phyloP scores from a whole-genome alignment of 2,888 invertebrate genomes.

The Aphodius granarius region DNA sequence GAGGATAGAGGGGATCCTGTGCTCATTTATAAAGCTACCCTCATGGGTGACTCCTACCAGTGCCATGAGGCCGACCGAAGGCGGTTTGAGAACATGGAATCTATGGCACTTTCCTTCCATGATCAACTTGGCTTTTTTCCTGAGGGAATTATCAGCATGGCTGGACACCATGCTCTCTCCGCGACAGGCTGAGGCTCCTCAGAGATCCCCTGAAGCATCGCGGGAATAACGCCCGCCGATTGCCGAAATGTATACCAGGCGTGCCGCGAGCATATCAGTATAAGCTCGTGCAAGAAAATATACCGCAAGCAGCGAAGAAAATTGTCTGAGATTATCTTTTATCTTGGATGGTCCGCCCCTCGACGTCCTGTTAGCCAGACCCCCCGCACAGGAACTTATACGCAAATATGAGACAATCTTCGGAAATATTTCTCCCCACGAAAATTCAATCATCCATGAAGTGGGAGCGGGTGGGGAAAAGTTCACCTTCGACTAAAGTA shows the following conservation, averaged over 20 bases:
- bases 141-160: not conserved
- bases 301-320: conserved; percentile 19
- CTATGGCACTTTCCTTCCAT: not conserved
- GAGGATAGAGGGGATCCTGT: too few relatives aligned
- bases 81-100: too few relatives aligned
- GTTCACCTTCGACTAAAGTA: conserved; percentile 16
- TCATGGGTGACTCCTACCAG: too few relatives aligned
- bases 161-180: not conserved
- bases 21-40: too few relatives aligned
- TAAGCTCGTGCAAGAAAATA: conserved; percentile 19
- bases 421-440: conserved; percentile 18
- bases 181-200: not conserved
- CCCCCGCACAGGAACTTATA: conserved; percentile 12
- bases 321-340: conserved; percentile 19
- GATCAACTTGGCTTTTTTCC: not conserved
- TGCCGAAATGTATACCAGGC: not conserved
- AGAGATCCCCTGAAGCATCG: too few relatives aligned
- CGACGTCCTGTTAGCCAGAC: not conserved
- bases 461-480: not conserved
- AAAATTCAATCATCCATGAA: not conserved
- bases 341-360: conserved; percentile 22
- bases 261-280: conserved; percentile 13
- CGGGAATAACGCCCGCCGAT: not conserved
- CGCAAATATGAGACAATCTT: conserved; percentile 18
- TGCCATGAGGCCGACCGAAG: too few relatives aligned